Evolutionary conservation across 2,113 vertebrate genomes (phyloP), one percentile per base, ranked within the genome.

Genomic region (Microcebus ravelobensis): DNA sequence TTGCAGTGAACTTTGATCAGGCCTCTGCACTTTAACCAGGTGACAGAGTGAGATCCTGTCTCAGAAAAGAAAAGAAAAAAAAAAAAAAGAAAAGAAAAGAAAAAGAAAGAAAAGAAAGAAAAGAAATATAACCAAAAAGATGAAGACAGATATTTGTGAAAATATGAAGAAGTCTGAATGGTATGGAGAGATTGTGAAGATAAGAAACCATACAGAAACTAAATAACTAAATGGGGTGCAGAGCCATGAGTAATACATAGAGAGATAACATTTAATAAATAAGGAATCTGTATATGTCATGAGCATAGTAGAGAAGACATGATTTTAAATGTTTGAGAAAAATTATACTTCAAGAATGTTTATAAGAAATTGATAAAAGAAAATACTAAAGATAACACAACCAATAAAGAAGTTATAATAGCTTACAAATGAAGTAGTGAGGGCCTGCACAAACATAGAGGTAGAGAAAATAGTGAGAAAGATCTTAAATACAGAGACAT

Each of bases 301-400:
- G 13, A 87, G 59, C 6, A 21, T 79, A 27, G 34, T 29, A 92
- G 36, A 67, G 48, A 91, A 84, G 42, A 90, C 3, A 63, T 55
- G 13, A 94, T 81, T 68, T 68, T 76, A 74, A 81, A 65, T 59
- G 27, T 65, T 90, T 76, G 65, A 82, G 67, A 94, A 82, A 95
- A 81, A 81, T 65, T 86, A 67, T 20, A 23, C 23, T 59, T 6
- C 4, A 73, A 80, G 29, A 39, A 70, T 20, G 45, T 29, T 65
- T 39, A 59, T 57, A 74, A 95, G 27, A 91, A 85, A 87, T 8
- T 81, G 15, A 42, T 39, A 70, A 67, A 55, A 77, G 11, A 74
- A 85, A 77, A 77, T 57, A 70, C 11, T 63, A 90, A 31, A 42
- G 15, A 91, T 55, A 94, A 80, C 70, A 36, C 42, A 6, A 68